Evolutionary conservation across 2,888 invertebrate species (phyloP).

Genomic region (Dromius quadrimaculatus): DNA sequence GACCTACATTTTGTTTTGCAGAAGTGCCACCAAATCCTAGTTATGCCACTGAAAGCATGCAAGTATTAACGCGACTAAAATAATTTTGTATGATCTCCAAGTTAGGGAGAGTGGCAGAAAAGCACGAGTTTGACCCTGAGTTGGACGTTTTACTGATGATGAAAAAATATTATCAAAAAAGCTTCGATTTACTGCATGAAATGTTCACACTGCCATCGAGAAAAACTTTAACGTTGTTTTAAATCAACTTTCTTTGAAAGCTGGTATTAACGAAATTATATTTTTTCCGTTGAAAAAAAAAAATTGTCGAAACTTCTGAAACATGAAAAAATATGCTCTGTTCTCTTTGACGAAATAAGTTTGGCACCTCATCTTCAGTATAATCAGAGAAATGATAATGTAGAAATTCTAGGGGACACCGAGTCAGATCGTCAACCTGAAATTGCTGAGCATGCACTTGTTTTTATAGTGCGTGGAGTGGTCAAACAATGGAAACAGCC

Average conservation of each 20-base stretch:
- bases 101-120: not conserved
- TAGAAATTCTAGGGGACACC: not conserved
- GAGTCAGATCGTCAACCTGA: not conserved
- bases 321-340: not conserved
- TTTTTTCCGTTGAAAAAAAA: constrained; percentile 19
- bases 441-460: constrained; percentile 33
- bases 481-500: constrained; percentile 13
- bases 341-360: constrained; percentile 9
- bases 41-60: constrained; percentile 8
- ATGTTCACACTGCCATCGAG: constrained; percentile 11
- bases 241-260: not conserved
- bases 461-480: constrained; percentile 58
- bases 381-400: not conserved
- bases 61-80: not conserved
- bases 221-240: not conserved
- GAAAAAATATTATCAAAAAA: constrained; percentile 14
- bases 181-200: not conserved
- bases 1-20: too few relatives aligned
- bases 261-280: not conserved
- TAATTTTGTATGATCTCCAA: not conserved
- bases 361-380: not conserved
- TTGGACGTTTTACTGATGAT: not conserved
- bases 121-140: too few relatives aligned
- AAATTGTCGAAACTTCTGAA: not conserved
- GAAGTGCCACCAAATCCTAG: too few relatives aligned